Conservation (phyloP, 1,140 invertebrate genomes). For the Zophobas atratus region DNA sequence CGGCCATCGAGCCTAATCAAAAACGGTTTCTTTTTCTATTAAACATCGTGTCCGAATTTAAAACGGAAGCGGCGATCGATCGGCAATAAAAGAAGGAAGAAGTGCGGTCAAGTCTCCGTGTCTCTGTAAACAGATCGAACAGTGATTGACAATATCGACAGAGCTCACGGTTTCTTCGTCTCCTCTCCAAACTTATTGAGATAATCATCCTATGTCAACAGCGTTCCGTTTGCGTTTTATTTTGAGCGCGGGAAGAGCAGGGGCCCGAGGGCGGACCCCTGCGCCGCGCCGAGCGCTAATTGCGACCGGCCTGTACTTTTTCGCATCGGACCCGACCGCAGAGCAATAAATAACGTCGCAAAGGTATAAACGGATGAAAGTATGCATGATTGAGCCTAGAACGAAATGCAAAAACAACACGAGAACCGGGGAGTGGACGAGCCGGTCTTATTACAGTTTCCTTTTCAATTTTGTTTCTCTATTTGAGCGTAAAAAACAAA, state of each 20-base stretch:
- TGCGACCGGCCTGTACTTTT: slow-evolving; percentile 27
- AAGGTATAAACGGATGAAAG: slow-evolving; percentile 55
- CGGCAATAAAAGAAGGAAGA: slow-evolving; percentile 37
- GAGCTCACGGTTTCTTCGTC: slow-evolving; percentile 49
- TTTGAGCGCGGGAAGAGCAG: slow-evolving; percentile 9
- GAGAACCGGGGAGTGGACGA: slow-evolving; percentile 54
- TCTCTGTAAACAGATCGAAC: slow-evolving; percentile 55
- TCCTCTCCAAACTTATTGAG: slow-evolving; percentile 55
- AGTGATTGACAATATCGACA: slow-evolving; percentile 58
- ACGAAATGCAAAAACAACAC: slow-evolving; percentile 58
- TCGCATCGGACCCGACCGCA: slow-evolving; percentile 32
- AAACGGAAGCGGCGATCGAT: slow-evolving; percentile 6
- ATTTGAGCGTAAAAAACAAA: slow-evolving; percentile 63
- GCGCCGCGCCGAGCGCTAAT: slow-evolving; percentile 26
- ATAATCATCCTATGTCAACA: slow-evolving; percentile 60
- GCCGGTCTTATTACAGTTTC: slow-evolving; percentile 60
- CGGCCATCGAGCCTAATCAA: slow-evolving; percentile 35
- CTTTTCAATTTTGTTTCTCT: slow-evolving; percentile 63
- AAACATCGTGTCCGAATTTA: slow-evolving; percentile 34
- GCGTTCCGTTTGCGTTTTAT: slow-evolving; percentile 36
- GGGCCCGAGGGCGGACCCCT: neutral
- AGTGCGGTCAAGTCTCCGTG: slow-evolving; percentile 50
- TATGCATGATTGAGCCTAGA: slow-evolving; percentile 57
- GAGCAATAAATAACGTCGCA: slow-evolving; percentile 24
- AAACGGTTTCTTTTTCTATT: slow-evolving; percentile 19